phyloP scores from a whole-genome alignment of 2,888 invertebrate species.

The Eulithis prunata region DNA sequence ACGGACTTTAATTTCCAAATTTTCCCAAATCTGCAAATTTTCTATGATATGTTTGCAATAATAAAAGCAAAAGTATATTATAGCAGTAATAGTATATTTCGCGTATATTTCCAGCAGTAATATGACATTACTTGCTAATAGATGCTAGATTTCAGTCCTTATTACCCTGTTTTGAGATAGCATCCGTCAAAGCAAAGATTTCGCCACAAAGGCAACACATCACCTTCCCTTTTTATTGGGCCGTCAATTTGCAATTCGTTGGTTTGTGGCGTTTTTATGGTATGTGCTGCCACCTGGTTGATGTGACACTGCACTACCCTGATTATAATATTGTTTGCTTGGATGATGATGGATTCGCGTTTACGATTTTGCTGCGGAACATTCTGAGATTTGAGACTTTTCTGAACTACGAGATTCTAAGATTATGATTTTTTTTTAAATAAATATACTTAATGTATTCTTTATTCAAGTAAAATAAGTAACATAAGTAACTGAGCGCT shows the following conservation, averaged over 20 bases:
- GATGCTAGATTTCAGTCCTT: too few species aligned
- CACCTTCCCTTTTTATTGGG: conserved; percentile 49
- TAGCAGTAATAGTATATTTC: too few species aligned
- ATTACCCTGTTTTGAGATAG: background rate
- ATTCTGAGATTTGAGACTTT: background rate
- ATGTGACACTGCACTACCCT: conserved; percentile 60
- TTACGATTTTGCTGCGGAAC: conserved; percentile 7
- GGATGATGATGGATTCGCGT: conserved; percentile 26
- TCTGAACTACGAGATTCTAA: background rate
- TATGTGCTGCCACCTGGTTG: conserved; percentile 57
- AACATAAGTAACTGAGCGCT: too few species aligned
- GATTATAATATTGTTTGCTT: conserved; percentile 45
- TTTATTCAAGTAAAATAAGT: too few species aligned
- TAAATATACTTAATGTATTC: too few species aligned
- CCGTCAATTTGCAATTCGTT: conserved; percentile 53
- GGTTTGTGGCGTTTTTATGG: conserved; percentile 60
- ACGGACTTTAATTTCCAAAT: too few species aligned
- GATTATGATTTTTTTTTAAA: too few species aligned
- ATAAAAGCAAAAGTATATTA: too few species aligned
- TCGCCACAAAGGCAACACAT: conserved; percentile 9
- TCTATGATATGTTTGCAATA: too few species aligned
- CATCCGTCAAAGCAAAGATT: conserved; percentile 15
- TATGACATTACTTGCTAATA: too few species aligned
- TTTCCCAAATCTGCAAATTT: too few species aligned
- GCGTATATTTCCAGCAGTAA: too few species aligned